Percentiles rank a stretch among this genome's conserved stretches.
phyloP scores from a whole-genome alignment of 2,113 vertebrate genomes.

The Cyprinodon variegatus region DNA sequence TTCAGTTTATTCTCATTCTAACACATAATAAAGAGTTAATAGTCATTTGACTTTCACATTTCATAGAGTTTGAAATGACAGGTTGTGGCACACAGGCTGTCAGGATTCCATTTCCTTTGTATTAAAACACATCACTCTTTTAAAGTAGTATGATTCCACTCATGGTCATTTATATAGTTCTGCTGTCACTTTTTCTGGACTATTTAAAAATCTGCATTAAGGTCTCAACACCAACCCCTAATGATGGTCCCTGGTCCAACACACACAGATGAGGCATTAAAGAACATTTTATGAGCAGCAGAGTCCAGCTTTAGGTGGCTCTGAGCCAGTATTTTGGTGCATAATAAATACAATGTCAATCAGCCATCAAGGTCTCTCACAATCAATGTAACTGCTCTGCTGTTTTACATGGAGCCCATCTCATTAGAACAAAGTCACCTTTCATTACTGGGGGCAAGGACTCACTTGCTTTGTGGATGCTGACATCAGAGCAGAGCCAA shows the following conservation, averaged over 20 bases:
- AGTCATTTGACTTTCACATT: too few species aligned
- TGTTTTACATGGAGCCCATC: slow-evolving; percentile 65
- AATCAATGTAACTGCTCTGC: slow-evolving; percentile 68
- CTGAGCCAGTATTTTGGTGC: slow-evolving; percentile 72
- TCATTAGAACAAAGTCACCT: slow-evolving; percentile 80
- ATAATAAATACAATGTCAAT: slow-evolving; percentile 79
- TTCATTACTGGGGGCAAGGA: slow-evolving; percentile 67
- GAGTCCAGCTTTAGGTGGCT: slow-evolving; percentile 62
- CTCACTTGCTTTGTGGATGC: slow-evolving; percentile 39
- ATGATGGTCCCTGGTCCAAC: slow-evolving; percentile 12
- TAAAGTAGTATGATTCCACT: too few species aligned
- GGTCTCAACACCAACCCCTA: slow-evolving; percentile 9
- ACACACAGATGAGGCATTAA: slow-evolving; percentile 70
- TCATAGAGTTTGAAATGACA: too few species aligned
- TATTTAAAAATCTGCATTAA: slow-evolving; percentile 27
- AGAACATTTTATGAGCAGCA: slow-evolving; percentile 66
- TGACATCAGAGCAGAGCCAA: slow-evolving; percentile 38
- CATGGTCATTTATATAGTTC: slow-evolving; percentile 44
- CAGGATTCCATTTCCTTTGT: too few species aligned
- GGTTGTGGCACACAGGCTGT: too few species aligned
- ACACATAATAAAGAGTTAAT: too few species aligned
- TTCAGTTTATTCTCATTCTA: too few species aligned
- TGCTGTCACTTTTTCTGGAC: slow-evolving; percentile 36
- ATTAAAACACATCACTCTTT: too few species aligned
- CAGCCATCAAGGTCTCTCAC: slow-evolving; percentile 70